Evolutionary conservation across 2,113 vertebrate species (phyloP), one percentile per base, ranked within the genome.

Genomic region (Cyprinus carpio): DNA sequence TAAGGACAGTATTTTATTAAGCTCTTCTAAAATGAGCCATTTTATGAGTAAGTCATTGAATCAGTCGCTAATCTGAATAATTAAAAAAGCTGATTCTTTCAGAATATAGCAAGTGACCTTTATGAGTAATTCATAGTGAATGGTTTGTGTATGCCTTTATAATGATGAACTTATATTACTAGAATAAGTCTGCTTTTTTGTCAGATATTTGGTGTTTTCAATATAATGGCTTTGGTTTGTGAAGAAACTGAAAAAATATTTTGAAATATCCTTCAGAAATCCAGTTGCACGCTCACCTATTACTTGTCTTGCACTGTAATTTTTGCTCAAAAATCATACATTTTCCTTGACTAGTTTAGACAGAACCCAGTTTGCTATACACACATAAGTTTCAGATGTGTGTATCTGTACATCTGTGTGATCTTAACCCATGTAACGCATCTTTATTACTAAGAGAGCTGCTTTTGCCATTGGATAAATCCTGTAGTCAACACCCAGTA

Each of bases 391-490:
- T 37, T 64, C n/a, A 20, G 20, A 56, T 58, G n/a, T 74, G 20
- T 58, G 54, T 58, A 58, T 58, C 54, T 7, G 20, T 23, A 78
- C 74, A 11, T 75, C 37, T 60, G 40, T 62, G 27, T 34, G 1
- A 37, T 15, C 18, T 29, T 65, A 15, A 60, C 23, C 54, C 56
- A 40, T 78, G 54, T 7, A 60, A 60, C 54, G 40, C 31, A n/a
- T 60, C 56, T 71, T 71, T 18, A 76, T 54, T 54, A 29, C 25
- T 69, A 11, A 49, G 25, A 49, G 62, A 49, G 79, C 25, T 49
- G 34, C 31, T 79, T 80, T 81, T 81, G n/a, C 79, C n/a, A 2
- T 18, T 29, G 31, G 54, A 34, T 51, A 27, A 76, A 54, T 49
- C 29, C 54, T n/a, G 29, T 6, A 12, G 75, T 56, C 49, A 56